Evolutionary conservation across 2,888 invertebrate genomes (phyloP).

Genomic region (Drosophila histrio): DNA sequence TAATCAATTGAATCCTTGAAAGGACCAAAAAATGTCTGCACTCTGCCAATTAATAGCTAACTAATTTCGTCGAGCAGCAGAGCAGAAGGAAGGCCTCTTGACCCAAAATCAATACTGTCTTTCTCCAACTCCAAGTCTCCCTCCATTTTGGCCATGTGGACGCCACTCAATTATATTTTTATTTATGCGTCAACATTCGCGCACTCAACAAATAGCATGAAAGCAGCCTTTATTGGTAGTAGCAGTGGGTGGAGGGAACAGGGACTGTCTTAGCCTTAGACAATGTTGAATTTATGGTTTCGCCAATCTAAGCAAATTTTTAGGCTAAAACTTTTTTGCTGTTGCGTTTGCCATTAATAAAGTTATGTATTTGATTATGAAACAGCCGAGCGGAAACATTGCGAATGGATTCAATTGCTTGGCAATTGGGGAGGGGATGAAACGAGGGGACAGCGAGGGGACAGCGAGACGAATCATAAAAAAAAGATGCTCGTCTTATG

Average conservation of each 20-base stretch:
- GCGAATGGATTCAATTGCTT: slow-evolving; percentile 70
- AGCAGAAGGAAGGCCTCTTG: slow-evolving; percentile 34
- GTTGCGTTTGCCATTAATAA: slow-evolving; percentile 61
- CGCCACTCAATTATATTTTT: slow-evolving; percentile 71
- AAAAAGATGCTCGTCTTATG: slow-evolving; percentile 57
- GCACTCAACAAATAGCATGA: slow-evolving; percentile 68
- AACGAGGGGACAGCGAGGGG: too few relatives aligned
- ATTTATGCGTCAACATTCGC: slow-evolving; percentile 77
- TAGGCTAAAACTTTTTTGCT: slow-evolving; percentile 45
- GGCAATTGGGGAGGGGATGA: slow-evolving; percentile 40
- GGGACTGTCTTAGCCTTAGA: slow-evolving; percentile 30
- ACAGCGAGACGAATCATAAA: slow-evolving; percentile 50
- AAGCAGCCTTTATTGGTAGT: slow-evolving; percentile 21
- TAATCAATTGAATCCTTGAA: slow-evolving; percentile 45
- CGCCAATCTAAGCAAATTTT: slow-evolving; percentile 76
- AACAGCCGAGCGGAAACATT: slow-evolving; percentile 42
- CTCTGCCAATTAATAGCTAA: slow-evolving; percentile 67
- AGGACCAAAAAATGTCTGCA: slow-evolving; percentile 24
- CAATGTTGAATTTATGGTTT: slow-evolving; percentile 75
- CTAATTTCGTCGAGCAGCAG: slow-evolving; percentile 61
- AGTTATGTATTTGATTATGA: slow-evolving; percentile 76
- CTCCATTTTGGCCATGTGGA: slow-evolving; percentile 4
- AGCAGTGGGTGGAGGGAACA: neutral
- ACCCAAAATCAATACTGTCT: slow-evolving; percentile 61
- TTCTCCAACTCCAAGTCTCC: neutral